Evolutionary conservation across 2,797 vertebrate species (phyloP), one percentile per base, ranked within the genome.

Genomic region (Furcifer pardalis): DNA sequence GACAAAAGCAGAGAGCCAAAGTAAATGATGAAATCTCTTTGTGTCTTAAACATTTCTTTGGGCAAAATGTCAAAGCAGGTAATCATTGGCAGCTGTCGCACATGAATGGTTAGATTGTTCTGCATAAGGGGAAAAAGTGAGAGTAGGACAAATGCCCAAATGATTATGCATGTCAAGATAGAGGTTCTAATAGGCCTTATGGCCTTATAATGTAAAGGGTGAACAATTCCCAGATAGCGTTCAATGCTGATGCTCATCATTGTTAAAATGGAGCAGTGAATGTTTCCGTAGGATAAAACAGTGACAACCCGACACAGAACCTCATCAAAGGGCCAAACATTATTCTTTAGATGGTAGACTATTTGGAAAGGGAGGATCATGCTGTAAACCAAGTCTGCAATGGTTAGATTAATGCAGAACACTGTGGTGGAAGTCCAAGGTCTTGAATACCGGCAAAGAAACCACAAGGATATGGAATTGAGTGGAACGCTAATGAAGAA

Each of bases 61-160:
- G 90, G 88, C 78, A 94, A 72, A 27, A 91, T 40, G 62, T 91
- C 86, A 37, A 93, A 95, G 65, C 78, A 90, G 71, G 90, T 89
- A 56, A 75, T 86, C 66, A 82, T 76, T 25, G 84, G 49, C n/a
- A 90, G 76, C 56, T 86, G 40, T 0, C n/a, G 19, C 25, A 92
- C 2, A 0, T 4, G 7, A 65, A 87, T 85, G 62, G 62, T 75
- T 4, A 2, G 0, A 1, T 83, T 35, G 23, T 25, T 44, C 37
- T 84, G 86, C 77, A 92, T 66, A 65, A 93, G 46, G 1, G 90
- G 90, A 30, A 80, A 40, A 49, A 94, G 90, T 7, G 89, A 71
- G 5, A 69, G 27, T 40, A 94, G 79, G 77, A 89, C 68, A 46
- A 92, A 78, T 6, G 23, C 1, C 71, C 94, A 94, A 49, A 92